Conservation (phyloP, 1,140 invertebrate species). For the Drosophila micromelanica region DNA sequence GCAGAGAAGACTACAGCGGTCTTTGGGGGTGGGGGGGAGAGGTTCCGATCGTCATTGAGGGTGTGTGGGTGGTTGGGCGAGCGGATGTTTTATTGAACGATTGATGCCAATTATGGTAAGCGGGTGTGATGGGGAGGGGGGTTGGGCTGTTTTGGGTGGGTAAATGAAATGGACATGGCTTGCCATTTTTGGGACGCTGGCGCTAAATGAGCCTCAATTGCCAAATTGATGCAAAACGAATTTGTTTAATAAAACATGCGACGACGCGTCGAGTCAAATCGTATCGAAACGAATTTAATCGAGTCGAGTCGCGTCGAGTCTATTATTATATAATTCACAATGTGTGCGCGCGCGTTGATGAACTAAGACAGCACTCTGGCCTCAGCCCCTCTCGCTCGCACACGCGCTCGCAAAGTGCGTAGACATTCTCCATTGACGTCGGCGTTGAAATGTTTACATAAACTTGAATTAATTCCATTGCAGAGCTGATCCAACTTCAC, state of each 20-base stretch:
- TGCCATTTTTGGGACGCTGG: conserved; percentile 62
- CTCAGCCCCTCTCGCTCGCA: background rate
- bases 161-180: conserved; percentile 18
- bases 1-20: background rate
- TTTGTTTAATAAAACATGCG: conserved; percentile 51
- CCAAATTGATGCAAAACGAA: conserved; percentile 63
- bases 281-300: too few relatives aligned
- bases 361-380: background rate
- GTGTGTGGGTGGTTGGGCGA: conserved; percentile 8
- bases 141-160: background rate
- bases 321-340: conserved; percentile 71
- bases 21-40: background rate
- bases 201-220: conserved; percentile 77
- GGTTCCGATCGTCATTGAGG: conserved; percentile 37
- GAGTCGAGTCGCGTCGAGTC: conserved; percentile 11
- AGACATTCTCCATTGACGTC: conserved; percentile 51
- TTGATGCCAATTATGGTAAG: conserved; percentile 40
- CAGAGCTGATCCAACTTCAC: conserved; percentile 12
- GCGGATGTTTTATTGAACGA: conserved; percentile 45
- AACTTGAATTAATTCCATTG: conserved; percentile 69
- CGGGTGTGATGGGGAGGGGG: background rate
- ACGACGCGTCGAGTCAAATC: background rate
- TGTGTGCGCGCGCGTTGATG: conserved; percentile 14
- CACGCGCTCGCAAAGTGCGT: conserved; percentile 42
- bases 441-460: conserved; percentile 73